Percentiles rank a stretch among this genome's conserved stretches.
Conservation (phyloP, 2,113 vertebrate species). For the Dasyornis broadbenti region DNA sequence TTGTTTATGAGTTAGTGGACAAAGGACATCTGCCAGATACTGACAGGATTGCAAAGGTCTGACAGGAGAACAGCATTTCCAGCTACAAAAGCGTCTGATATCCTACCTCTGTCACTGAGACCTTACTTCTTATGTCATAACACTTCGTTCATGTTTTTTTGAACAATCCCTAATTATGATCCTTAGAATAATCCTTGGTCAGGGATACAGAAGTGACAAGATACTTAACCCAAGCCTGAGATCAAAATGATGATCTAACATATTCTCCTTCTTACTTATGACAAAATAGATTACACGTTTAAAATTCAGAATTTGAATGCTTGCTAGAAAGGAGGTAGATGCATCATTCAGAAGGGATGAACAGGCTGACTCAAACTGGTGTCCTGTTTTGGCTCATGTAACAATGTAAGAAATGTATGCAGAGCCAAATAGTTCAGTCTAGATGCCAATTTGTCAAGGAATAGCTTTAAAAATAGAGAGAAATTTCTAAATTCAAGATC, state of each 20-base stretch:
- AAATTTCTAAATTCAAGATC: slow-evolving; percentile 1
- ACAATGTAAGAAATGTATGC: background rate
- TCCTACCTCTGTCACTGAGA: background rate
- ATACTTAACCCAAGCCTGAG: background rate
- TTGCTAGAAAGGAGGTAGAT: background rate
- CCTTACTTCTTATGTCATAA: background rate
- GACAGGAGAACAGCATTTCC: background rate
- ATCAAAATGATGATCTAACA: background rate
- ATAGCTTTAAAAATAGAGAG: background rate
- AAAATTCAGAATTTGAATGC: background rate
- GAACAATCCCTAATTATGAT: background rate
- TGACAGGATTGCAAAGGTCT: background rate
- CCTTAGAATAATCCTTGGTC: background rate
- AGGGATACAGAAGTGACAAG: background rate
- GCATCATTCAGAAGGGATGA: background rate
- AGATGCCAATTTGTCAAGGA: background rate
- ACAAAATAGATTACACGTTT: background rate
- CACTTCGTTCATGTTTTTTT: background rate
- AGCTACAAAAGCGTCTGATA: background rate
- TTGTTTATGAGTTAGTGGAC: background rate
- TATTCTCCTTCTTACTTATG: background rate
- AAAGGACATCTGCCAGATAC: background rate
- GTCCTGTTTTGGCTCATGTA: background rate
- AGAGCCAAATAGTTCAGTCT: background rate
- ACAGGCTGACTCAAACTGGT: background rate